A percentile compares a stretch with the other conserved stretches of the same genome.
phyloP scores from a whole-genome alignment of 1,140 invertebrate species.

The Gerris buenoi region DNA sequence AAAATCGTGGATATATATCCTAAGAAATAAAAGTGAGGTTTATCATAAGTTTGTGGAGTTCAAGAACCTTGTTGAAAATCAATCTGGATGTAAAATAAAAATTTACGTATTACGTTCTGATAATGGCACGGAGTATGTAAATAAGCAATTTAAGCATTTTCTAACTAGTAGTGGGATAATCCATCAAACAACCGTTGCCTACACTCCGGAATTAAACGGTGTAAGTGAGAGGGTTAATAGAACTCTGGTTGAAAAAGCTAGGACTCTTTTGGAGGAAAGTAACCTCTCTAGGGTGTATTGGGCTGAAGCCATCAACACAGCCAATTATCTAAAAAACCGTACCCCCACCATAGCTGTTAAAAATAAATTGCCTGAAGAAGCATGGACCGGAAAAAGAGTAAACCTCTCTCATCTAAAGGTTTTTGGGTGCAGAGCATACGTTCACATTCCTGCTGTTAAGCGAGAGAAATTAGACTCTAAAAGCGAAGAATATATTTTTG shows the following conservation, averaged over 20 bases:
- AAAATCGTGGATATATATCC: conserved; percentile 4
- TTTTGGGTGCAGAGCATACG: conserved; percentile 18
- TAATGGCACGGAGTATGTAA: conserved; percentile 27
- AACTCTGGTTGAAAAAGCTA: conserved; percentile 25
- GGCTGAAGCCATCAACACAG: conserved; percentile 23
- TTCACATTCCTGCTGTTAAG: conserved; percentile 18
- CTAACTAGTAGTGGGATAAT: conserved; percentile 8
- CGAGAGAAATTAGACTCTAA: conserved; percentile 21
- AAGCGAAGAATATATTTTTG: conserved; percentile 21
- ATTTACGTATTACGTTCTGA: conserved; percentile 18
- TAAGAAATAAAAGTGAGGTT: conserved; percentile 12
- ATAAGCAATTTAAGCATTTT: conserved; percentile 5
- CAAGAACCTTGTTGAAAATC: background rate
- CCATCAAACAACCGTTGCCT: conserved; percentile 16
- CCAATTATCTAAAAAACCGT: conserved; percentile 31
- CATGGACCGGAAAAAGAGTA: conserved; percentile 27
- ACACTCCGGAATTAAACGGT: conserved; percentile 31
- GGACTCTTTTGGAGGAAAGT: conserved; percentile 20
- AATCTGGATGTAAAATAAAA: conserved; percentile 9
- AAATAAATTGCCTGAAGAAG: conserved; percentile 25
- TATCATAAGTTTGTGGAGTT: conserved; percentile 1
- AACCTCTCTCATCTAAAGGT: conserved; percentile 13
- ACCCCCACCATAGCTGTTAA: conserved; percentile 8
- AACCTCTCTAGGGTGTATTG: conserved; percentile 18
- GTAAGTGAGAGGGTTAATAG: conserved; percentile 26